A percentile compares a stretch with the other conserved stretches of the same genome.
Conservation (phyloP, 2,113 vertebrate genomes). For the Toxotes chatareus region DNA sequence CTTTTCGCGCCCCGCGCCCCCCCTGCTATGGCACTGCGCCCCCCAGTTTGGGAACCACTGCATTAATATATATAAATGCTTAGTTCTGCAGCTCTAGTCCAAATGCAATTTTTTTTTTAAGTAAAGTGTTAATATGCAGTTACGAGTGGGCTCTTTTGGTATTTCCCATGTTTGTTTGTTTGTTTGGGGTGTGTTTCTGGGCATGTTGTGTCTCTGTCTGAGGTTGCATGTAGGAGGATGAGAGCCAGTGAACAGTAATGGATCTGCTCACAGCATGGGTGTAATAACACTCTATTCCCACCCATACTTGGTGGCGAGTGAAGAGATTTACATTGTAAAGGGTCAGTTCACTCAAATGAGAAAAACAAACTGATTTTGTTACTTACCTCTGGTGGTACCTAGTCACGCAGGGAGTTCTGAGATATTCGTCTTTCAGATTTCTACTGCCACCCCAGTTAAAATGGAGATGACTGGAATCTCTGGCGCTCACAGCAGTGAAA, state of each 20-base stretch:
- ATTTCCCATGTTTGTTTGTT: constrained; percentile 45
- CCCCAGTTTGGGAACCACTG: no score
- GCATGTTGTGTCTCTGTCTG: constrained; percentile 12
- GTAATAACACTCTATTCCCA: constrained; percentile 63
- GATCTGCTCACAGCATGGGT: constrained; percentile 51
- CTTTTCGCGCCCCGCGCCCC: no score
- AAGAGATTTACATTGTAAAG: constrained; percentile 53
- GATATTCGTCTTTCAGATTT: no score
- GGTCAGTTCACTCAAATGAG: constrained; percentile 25
- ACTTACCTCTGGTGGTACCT: no score
- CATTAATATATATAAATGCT: constrained; percentile 59
- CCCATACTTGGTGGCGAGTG: constrained; percentile 21
- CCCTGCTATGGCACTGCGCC: no score
- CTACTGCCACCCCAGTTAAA: neutral
- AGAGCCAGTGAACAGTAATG: constrained; percentile 31
- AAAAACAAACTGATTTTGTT: neutral
- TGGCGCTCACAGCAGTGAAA: no score
- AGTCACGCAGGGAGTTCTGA: no score
- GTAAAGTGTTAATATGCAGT: constrained; percentile 12
- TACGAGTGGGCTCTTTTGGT: constrained; percentile 35
- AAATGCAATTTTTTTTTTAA: neutral
- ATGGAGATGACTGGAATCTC: neutral
- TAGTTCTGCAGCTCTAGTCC: constrained; percentile 6
- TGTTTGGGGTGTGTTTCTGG: constrained; percentile 5
- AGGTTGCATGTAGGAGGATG: constrained; percentile 35